Evolutionary conservation across 2,888 invertebrate species (phyloP), one percentile per base, ranked within the genome.

Genomic region (Desoria tigrina): DNA sequence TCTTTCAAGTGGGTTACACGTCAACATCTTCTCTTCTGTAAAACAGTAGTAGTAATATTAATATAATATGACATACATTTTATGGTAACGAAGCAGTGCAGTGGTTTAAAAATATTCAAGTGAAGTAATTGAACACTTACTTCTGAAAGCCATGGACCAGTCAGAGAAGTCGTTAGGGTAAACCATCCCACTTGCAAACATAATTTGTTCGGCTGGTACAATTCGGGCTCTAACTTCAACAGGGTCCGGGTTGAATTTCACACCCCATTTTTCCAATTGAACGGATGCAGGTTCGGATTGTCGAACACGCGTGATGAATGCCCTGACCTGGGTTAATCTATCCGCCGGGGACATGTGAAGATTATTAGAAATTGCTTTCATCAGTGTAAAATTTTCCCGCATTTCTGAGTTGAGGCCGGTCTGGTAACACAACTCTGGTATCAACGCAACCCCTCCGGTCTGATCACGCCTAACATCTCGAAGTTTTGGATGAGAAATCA

Each of bases 361-460:
- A n/a, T 57, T 7, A 6, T 21, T 4, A 6, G 57, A 39, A 11
- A 57, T 3, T 11, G 18, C 42, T 24, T 23, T 39, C 42, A 42
- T 57, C 18, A 57, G 27, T 26, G 6, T n/a, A 37, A 57, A 57
- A 21, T 57, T 57, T 21, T 7, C 42, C 11, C 57, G 18, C 57
- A 57, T 57, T 23, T n/a, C 57, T 3, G 14, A 6, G 18, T 3
- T 57, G 21, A 57, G n/a, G 7, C 57, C 57, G n/a, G 57, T 57
- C 11, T 42, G 39, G n/a, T 42, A 57, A 42, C 57, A 57, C 2
- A 57, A 14, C 23, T 57, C 57, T 23, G 57, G 57, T 2, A 42
- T 14, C 3, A 57, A n/a, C 11, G 42, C 2, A 3, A 28, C 37
- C 3, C 42, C 42, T 24, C 57, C 57, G 3, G 42, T 57, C 23